phyloP scores from a whole-genome alignment of 2,113 vertebrate genomes.

The Zosterops japonicus region DNA sequence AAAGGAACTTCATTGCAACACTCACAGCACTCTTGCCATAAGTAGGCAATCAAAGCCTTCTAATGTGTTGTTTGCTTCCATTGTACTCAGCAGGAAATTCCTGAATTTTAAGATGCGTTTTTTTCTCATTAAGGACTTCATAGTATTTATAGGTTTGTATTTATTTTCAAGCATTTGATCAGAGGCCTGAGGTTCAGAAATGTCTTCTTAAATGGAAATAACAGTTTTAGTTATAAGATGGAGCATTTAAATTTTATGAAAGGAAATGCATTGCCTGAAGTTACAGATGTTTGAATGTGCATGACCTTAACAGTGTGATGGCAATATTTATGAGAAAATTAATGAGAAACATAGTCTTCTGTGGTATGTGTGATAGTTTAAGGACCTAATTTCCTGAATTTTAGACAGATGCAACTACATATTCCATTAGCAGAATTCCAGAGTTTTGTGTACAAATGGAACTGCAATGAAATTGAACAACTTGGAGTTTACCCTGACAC shows the following conservation, averaged over 20 bases:
- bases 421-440: not conserved
- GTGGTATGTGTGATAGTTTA: not conserved
- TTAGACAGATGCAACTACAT: not conserved
- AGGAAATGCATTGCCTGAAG: not conserved
- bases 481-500: not conserved
- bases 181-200: not conserved
- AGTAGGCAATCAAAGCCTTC: not conserved
- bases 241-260: not conserved
- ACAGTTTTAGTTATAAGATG: not conserved
- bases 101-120: not conserved
- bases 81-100: not conserved
- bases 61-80: not conserved
- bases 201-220: not conserved
- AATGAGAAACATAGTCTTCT: not conserved
- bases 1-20: not conserved
- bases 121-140: not conserved
- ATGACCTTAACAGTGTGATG: not conserved
- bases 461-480: not conserved
- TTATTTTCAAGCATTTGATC: not conserved
- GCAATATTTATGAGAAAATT: not conserved
- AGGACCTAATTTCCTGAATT: not conserved
- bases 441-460: not conserved
- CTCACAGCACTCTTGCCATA: not conserved
- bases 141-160: not conserved
- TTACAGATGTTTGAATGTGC: not conserved